A percentile compares a stretch with the other conserved stretches of the same genome.
Conservation (phyloP, 37 sponge, comb jelly and placozoan species). For the Spongilla lacustris region DNA sequence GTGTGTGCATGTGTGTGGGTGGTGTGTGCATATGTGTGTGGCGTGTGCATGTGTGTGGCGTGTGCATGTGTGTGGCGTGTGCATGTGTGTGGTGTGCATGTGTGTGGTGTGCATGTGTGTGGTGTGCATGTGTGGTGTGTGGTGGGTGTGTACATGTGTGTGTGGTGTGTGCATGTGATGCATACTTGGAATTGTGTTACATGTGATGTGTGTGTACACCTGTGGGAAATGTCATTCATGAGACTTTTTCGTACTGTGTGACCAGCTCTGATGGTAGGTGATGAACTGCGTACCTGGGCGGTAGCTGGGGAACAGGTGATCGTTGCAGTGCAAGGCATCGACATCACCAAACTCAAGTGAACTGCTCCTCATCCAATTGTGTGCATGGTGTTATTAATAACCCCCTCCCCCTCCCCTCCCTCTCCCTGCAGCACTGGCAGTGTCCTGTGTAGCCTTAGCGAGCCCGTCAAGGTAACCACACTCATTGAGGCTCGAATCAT, state of each 20-base stretch:
- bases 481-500: conserved; percentile 79
- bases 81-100: too few species aligned
- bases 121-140: too few species aligned
- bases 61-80: too few species aligned
- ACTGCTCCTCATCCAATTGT: background rate
- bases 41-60: too few species aligned
- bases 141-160: conserved; percentile 12
- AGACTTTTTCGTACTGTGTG: background rate
- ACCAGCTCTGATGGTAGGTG: conserved; percentile 55
- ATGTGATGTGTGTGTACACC: too few species aligned
- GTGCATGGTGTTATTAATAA: too few species aligned
- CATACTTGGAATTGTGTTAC: background rate
- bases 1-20: conserved; percentile 8
- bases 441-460: conserved; percentile 76
- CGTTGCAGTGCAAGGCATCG: conserved; percentile 68
- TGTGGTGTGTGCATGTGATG: conserved; percentile 4
- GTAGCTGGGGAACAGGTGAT: conserved; percentile 86
- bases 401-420: background rate
- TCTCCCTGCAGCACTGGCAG: conserved; percentile 82
- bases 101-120: too few species aligned
- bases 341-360: conserved; percentile 71
- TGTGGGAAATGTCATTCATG: too few species aligned
- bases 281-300: conserved; percentile 65
- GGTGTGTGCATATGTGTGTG: conserved; percentile 14
- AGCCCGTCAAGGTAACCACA: conserved; percentile 66